phyloP scores from a whole-genome alignment of 2,797 vertebrate species.

The Cirrhinus mrigala region DNA sequence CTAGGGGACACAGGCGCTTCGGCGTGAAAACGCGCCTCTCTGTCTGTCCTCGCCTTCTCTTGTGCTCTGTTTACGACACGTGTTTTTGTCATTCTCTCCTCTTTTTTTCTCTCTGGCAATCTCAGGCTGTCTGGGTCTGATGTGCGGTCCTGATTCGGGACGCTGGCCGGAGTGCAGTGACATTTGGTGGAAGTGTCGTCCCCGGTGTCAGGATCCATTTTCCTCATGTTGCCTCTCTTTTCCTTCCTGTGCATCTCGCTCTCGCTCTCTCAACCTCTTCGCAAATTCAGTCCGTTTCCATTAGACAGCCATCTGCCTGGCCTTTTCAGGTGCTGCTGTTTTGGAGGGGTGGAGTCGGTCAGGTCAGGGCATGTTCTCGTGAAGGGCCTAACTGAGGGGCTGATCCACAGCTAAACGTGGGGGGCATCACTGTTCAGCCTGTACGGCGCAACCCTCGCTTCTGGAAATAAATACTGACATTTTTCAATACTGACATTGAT shows the following conservation, averaged over 20 bases:
- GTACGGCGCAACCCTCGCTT: not conserved
- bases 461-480: not conserved
- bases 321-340: constrained; percentile 56
- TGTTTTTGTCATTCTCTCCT: constrained; percentile 5
- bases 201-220: constrained; percentile 56
- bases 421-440: not conserved
- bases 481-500: not conserved
- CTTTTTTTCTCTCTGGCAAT: constrained; percentile 2
- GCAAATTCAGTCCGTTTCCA: constrained; percentile 56
- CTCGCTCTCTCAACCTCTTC: constrained; percentile 39
- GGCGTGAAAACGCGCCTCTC: constrained; percentile 2
- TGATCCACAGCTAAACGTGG: constrained; percentile 17
- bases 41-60: not conserved
- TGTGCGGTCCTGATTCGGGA: not conserved
- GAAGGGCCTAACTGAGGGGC: constrained; percentile 45
- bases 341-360: constrained; percentile 34
- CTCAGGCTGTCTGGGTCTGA: constrained; percentile 24
- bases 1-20: constrained; percentile 25
- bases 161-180: constrained; percentile 41
- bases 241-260: constrained; percentile 5
- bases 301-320: constrained; percentile 58
- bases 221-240: constrained; percentile 39
- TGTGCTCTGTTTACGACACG: not conserved
- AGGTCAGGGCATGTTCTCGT: constrained; percentile 55
- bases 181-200: constrained; percentile 61